Percentiles rank a stretch among this genome's conserved stretches.
Evolutionary conservation across 2,888 invertebrate species (phyloP).

Genomic region (Leucozona laternaria): DNA sequence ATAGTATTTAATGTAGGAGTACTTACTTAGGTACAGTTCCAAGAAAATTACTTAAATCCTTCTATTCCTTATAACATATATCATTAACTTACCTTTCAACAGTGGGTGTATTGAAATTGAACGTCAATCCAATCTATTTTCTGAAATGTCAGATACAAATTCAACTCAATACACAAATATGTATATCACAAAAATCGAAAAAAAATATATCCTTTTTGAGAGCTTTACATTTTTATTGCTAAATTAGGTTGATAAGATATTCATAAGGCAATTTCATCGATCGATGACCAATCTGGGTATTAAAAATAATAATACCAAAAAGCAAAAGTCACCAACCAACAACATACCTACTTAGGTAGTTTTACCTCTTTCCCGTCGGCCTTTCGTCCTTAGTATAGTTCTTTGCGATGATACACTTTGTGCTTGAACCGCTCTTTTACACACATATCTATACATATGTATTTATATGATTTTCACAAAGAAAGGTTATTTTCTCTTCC

Average conservation of each 20-base stretch:
- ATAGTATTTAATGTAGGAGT: too few relatives aligned
- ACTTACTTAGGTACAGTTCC: too few relatives aligned
- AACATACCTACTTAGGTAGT: not conserved
- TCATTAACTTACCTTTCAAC: not conserved
- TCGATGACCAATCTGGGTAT: conserved; percentile 75
- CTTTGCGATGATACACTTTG: conserved; percentile 32
- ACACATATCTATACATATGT: too few relatives aligned
- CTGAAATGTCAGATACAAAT: conserved; percentile 14
- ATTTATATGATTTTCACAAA: conserved; percentile 33
- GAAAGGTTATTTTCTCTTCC: conserved; percentile 43
- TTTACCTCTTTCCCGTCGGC: conserved; percentile 1
- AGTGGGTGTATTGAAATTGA: not conserved
- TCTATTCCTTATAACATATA: not conserved
- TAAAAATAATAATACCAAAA: conserved; percentile 72
- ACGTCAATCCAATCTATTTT: conserved; percentile 17
- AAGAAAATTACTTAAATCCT: too few relatives aligned
- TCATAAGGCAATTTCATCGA: conserved; percentile 74
- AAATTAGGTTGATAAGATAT: conserved; percentile 75
- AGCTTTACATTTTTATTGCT: conserved; percentile 71
- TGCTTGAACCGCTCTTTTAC: conserved; percentile 32
- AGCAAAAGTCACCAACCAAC: conserved; percentile 38
- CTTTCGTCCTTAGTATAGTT: not conserved
- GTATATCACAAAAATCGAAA: not conserved
- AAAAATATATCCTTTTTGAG: conserved; percentile 52
- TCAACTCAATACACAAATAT: conserved; percentile 4